Percentiles rank a stretch among this genome's conserved stretches.
Conservation (phyloP, 1,140 invertebrate species). For the Oedothorax gibbosus region DNA sequence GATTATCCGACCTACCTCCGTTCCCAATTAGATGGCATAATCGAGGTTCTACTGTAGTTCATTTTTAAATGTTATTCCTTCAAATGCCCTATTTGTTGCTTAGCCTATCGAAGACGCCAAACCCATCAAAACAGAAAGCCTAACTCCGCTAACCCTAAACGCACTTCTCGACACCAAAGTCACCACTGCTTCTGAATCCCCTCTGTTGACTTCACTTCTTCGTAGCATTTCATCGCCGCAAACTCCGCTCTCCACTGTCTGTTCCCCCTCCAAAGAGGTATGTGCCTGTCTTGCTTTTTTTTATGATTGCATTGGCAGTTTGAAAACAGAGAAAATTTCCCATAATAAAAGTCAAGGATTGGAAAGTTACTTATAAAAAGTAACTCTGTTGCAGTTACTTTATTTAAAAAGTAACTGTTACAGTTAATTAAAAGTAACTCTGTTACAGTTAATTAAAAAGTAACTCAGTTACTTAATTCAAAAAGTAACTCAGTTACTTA, state of each 20-base stretch:
- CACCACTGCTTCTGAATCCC: constrained; percentile 71
- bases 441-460: background rate
- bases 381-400: background rate
- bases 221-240: constrained; percentile 74
- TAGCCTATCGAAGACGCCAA: background rate
- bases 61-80: background rate
- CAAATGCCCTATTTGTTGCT: constrained; percentile 6
- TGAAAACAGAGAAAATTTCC: background rate
- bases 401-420: background rate
- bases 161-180: constrained; percentile 40
- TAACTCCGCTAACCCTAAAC: constrained; percentile 15
- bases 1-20: too few relatives aligned
- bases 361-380: too few relatives aligned
- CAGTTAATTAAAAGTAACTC: background rate
- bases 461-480: background rate
- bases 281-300: background rate
- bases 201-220: constrained; percentile 83
- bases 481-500: too few relatives aligned
- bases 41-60: background rate
- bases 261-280: constrained; percentile 66
- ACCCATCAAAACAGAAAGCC: constrained; percentile 7
- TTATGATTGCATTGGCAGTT: background rate
- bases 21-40: background rate
- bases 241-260: constrained; percentile 55
- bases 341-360: too few relatives aligned